phyloP scores from a whole-genome alignment of 2,888 invertebrate genomes.

The Mamestra brassicae region DNA sequence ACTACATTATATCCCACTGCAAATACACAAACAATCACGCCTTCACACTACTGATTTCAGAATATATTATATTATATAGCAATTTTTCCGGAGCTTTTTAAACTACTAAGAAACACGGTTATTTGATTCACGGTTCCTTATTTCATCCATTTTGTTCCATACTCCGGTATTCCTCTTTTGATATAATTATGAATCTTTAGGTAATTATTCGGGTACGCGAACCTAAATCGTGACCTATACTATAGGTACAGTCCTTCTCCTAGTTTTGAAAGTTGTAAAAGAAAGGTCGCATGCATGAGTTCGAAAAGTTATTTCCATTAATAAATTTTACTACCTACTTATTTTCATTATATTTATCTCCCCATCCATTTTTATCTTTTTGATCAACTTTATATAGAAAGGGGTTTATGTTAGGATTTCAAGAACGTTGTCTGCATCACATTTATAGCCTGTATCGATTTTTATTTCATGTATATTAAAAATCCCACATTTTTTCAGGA shows the following conservation, averaged over 20 bases:
- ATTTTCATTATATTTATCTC: not conserved
- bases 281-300: not conserved
- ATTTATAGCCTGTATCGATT: no score
- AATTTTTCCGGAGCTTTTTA: not conserved
- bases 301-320: not conserved
- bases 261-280: slow-evolving; percentile 6
- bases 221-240: not conserved
- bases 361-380: not conserved
- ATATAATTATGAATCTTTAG: not conserved
- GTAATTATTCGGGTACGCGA: not conserved
- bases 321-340: slow-evolving; percentile 1
- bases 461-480: no score
- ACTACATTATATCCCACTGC: not conserved
- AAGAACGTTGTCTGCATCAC: no score
- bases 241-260: not conserved
- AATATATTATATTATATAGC: not conserved
- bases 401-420: not conserved
- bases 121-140: not conserved
- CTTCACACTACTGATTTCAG: not conserved
- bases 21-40: slow-evolving; percentile 3
- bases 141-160: not conserved
- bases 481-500: no score
- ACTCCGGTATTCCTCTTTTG: not conserved
- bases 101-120: not conserved
- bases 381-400: no score